Percentiles rank a stretch among this genome's conserved stretches.
Evolutionary conservation across 2,113 vertebrate genomes (phyloP).

Genomic region (Petroica traversi): DNA sequence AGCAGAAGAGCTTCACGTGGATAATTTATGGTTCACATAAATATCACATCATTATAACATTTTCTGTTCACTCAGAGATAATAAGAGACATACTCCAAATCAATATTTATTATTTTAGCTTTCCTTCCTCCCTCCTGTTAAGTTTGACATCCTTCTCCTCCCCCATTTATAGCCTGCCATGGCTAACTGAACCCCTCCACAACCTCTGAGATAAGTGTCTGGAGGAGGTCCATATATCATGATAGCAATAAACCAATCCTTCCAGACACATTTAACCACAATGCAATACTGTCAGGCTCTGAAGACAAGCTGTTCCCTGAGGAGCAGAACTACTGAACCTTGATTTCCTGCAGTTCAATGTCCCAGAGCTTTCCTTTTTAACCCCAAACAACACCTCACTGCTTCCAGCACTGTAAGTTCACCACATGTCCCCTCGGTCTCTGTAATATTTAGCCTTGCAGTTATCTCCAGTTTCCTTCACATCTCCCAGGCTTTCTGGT

Average conservation of each 20-base stretch:
- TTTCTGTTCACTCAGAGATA: slow-evolving; percentile 42
- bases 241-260: slow-evolving; percentile 12
- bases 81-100: slow-evolving; percentile 44
- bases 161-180: slow-evolving; percentile 33
- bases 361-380: background rate
- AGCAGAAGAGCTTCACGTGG: background rate
- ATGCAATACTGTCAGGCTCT: slow-evolving; percentile 6
- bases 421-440: background rate
- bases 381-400: background rate
- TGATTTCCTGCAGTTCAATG: slow-evolving; percentile 21
- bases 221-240: slow-evolving; percentile 36
- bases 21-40: slow-evolving; percentile 42
- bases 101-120: slow-evolving; percentile 62
- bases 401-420: background rate
- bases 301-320: slow-evolving; percentile 40
- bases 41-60: slow-evolving; percentile 22
- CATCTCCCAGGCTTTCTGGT: background rate
- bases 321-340: slow-evolving; percentile 33
- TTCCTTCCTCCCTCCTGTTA: slow-evolving; percentile 37
- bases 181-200: slow-evolving; percentile 13
- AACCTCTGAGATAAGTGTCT: background rate
- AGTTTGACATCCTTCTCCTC: slow-evolving; percentile 44
- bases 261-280: slow-evolving; percentile 13
- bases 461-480: background rate
- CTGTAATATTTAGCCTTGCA: background rate